Conservation (phyloP, 2,888 invertebrate genomes). For the Clistopyga incitator region DNA sequence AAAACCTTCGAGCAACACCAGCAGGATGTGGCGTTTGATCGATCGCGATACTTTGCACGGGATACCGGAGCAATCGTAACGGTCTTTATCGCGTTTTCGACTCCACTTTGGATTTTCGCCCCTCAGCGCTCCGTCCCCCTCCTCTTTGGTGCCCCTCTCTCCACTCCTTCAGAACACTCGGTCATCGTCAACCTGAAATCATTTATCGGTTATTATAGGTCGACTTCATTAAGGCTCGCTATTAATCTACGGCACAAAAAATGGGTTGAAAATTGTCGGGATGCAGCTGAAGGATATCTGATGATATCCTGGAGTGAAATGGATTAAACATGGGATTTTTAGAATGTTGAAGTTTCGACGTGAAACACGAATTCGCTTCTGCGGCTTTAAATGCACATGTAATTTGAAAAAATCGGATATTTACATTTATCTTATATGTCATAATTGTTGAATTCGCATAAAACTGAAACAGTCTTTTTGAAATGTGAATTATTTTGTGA, state of each 20-base stretch:
- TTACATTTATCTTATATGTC: no score
- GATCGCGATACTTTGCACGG: constrained; percentile 72
- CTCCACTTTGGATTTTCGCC: constrained; percentile 24
- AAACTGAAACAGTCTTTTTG: no score
- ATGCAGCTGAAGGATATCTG: neutral
- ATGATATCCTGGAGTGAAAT: no score
- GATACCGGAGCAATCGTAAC: constrained; percentile 67
- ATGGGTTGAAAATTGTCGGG: neutral
- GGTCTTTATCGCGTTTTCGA: constrained; percentile 70
- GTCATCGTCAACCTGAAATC: constrained; percentile 15
- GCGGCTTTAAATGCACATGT: no score
- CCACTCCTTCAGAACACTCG: constrained; percentile 4
- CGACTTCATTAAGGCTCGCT: constrained; percentile 16
- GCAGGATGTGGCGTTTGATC: constrained; percentile 75
- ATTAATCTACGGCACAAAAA: constrained; percentile 10
- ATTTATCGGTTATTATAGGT: constrained; percentile 60
- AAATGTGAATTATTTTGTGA: no score
- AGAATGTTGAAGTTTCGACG: no score
- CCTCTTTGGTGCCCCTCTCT: constrained; percentile 6
- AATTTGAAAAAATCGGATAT: no score
- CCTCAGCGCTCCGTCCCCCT: constrained; percentile 34
- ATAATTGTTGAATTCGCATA: no score
- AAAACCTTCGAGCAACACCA: constrained; percentile 48
- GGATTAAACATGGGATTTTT: no score
- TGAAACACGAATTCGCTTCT: no score